Evolutionary conservation across 1,140 invertebrate genomes (phyloP), one percentile per base, ranked within the genome.

Genomic region (Orchestia grillus): DNA sequence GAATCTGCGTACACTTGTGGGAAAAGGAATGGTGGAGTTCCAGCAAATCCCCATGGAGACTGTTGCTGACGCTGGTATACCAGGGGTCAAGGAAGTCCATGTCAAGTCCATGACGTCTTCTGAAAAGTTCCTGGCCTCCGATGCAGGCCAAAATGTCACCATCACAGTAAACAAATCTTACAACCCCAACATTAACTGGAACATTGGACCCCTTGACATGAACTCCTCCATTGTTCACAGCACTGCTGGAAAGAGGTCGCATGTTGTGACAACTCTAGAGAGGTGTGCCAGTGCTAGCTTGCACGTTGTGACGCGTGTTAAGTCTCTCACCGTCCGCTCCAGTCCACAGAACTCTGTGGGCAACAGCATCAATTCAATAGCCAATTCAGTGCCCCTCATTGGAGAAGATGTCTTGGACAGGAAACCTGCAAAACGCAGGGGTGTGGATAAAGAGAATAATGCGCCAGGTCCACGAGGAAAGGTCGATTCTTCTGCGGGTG

Each of bases 231-330:
- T 94, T 11, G 44, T 40, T 6, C 92, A 47, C 36, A 94, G 6
- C 44, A 47, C 11, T 11, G 11, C 44, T 15, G 19, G 19, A 0
- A 94, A 94, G 41, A 44, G 92, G 4, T 94, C 92, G 1, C 92
- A 45, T 40, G 36, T 94, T 1, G 44, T 94, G 4, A 94, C 43
- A 44, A 94, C 43, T 0, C 40, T 94, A 6, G 92, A 94, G 40
- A 94, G 43, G 88, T 90, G 88, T 90, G 88, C 88, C 36, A 90
- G 44, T 94, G 92, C 92, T 16, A 94, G 92, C 92, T 11, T 94
- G 92, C 6, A 94, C 8, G 92, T 94, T 11, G 92, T 94, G 6
- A 94, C 92, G 4, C 41, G 44, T 44, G 92, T 94, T 40, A 44
- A n/a, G 44, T 94, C 92, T n/a, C 44, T 94, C 44, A 94, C 92